Evolutionary conservation across 2,888 invertebrate species (phyloP), one percentile per base, ranked within the genome.

Genomic region (Iphiclides podalirius): DNA sequence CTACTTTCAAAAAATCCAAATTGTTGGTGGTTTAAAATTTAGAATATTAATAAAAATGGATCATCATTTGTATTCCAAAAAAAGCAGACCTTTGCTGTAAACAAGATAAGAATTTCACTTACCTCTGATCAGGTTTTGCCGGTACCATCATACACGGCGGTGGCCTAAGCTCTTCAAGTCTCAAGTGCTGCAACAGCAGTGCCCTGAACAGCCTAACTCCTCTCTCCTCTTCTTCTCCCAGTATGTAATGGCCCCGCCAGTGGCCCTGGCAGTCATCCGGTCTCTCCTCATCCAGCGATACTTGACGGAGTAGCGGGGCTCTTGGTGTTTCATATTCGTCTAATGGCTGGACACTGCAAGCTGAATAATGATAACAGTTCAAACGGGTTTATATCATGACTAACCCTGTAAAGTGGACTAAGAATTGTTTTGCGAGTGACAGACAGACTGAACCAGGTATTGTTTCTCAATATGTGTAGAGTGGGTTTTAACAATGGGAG

Each of bases 211-310:
- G 68, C 61, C 90, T 56, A 58, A 90, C 82, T 17, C 90, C 82
- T 56, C 79, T 70, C 66, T 90, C 85, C 15, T 85, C 85, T 44
- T 87, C 89, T 17, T 87, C 86, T 0, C 83, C 89, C 41, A 78
- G 81, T 3, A 84, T 67, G 13, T 79, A 77, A 0, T 75, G 70
- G 0, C 83, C 80, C 38, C 76, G 62, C 80, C 89, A 90, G 57
- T 90, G 90, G 0, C 89, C 90, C 47, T 79, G 89, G 54, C 84
- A 90, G 62, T 87, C 88, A 47, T 88, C 88, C 0, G 82, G 73
- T 0, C 89, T 64, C 54, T 89, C 89, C 53, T 89, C 89, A 15
- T 89, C 89, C 14, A 89, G 53, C 1, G 89, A 89, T 0, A 89
- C 80, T 55, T 89, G 89, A 0, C 89, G 78, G 0, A 76, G 75